Evolutionary conservation across 2,888 invertebrate species (phyloP), one percentile per base, ranked within the genome.

Genomic region (Chirona hameri): DNA sequence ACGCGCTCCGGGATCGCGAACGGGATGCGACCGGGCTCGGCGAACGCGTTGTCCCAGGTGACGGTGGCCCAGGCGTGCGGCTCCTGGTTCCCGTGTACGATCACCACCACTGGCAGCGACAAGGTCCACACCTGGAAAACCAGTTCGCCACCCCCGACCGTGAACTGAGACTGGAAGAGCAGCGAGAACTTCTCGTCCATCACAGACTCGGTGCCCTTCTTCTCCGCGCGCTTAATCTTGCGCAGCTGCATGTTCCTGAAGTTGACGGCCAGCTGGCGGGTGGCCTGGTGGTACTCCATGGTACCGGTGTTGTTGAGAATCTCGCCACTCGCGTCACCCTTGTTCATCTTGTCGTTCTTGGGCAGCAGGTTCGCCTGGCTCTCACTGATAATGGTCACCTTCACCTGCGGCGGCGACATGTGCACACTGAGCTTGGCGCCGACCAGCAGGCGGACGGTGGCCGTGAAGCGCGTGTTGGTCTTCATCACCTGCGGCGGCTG

Each of bases 1-100:
- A 96, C 98, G 89, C 95, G 93, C 86, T 98, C 97, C 0, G 98
- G 97, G 39, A 98, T 97, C 65, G 93, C 92, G 88, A 98, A 98
- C 0, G 98, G 97, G 85, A 94, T 93, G 10, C 98, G 90, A 0
- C 95, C 95, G 0, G 96, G 94, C 85, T 97, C 97, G 31, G 98
- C 95, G 89, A 99, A 99, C 0, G 99, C 99, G 89, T 99, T 98
- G 89, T 99, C 99, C 99, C 99, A 99, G 0, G 99, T 96, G 29
- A 99, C 97, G 0, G 99, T 99, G 0, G 99, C 99, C 94, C 97
- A 96, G 12, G 99, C 99, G 88, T 99, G 98, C 9, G 99, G 98
- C 89, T 99, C 99, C 88, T 99, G 99, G 89, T 99, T 99, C 0
- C 99, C 99, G 88, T 99, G 99, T 0, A 99, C 99, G 81, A 99